Evolutionary conservation across 2,113 vertebrate species (phyloP), one percentile per base, ranked within the genome.

Genomic region (Sorex araneus): DNA sequence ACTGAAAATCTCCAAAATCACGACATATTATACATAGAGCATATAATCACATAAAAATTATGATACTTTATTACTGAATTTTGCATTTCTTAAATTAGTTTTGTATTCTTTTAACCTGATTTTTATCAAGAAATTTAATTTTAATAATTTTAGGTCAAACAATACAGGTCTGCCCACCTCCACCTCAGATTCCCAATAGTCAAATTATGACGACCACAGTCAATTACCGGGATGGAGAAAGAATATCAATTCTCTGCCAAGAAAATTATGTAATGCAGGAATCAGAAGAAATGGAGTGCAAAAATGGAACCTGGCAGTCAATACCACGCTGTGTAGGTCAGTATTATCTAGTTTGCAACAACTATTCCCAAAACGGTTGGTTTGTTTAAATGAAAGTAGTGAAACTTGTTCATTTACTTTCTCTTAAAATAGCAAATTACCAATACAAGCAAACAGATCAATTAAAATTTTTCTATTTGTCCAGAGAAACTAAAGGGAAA

Each of bases 311-410:
- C 12, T 98, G 98, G 98, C 87, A 96, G 71, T 96, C 96, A 34
- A 60, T 97, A 23, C 97, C 98, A 43, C 77, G 6, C 18, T 98
- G 98, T 28, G 25, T 78, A 25, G 98, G 98, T 98, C 69, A 97
- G 98, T 95, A 87, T 16, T 77, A 0, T 15, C 3, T 30, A 8
- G 54, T 40, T 91, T 34, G 27, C 25, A 25, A 60, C 36, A 16
- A 8, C 23, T 8, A 1, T 12, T 0, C 32, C n/a, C 18, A 19
- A 60, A 23, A 23, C 25, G 8, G 2, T 60, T 63, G 40, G 2
- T 78, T 54, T 70, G 6, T 23, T 4, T 28, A 43, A 43, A 23
- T 47, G 25, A 89, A 36, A 15, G 16, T 16, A 0, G 30, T n/a
- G 4, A 70, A 19, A 25, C 11, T 1, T 57, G 6, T 71, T 3